phyloP scores from a whole-genome alignment of 2,888 invertebrate species.

The Ctena decussata region DNA sequence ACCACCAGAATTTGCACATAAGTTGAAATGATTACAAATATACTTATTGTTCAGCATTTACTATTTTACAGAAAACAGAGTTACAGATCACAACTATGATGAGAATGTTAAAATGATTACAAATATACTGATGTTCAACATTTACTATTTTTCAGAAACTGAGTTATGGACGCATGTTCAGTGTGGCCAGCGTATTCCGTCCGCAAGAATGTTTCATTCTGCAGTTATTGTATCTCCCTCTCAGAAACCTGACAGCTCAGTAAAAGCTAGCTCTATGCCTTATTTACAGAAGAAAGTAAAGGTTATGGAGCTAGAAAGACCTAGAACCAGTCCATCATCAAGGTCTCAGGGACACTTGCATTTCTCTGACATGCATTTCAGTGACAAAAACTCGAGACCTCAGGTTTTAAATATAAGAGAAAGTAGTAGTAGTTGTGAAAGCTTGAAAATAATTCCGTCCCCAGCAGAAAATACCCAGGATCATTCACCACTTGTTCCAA shows the following conservation, averaged over 20 bases:
- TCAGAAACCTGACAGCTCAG: conserved; percentile 35
- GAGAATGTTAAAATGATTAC: too few relatives aligned
- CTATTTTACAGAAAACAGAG: too few relatives aligned
- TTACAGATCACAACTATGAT: too few relatives aligned
- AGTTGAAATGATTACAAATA: too few relatives aligned
- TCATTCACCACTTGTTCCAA: conserved; percentile 61
- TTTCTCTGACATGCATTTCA: background rate
- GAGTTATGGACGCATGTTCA: conserved; percentile 67
- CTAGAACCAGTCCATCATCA: conserved; percentile 61
- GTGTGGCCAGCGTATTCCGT: conserved; percentile 48
- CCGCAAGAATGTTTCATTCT: conserved; percentile 62
- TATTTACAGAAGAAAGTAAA: conserved; percentile 67
- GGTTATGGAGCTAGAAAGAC: conserved; percentile 49
- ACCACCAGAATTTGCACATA: too few relatives aligned
- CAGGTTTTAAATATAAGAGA: conserved; percentile 31
- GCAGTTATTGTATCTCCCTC: conserved; percentile 53
- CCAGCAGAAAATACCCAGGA: conserved; percentile 62
- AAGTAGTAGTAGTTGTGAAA: conserved; percentile 31
- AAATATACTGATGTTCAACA: too few relatives aligned
- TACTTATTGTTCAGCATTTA: too few relatives aligned
- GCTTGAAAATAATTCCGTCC: conserved; percentile 55
- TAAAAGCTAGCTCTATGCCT: conserved; percentile 69
- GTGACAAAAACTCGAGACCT: conserved; percentile 21
- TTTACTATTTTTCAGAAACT: conserved; percentile 51
- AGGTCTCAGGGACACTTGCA: conserved; percentile 25